Evolutionary conservation across 2,113 vertebrate genomes (phyloP), one percentile per base, ranked within the genome.

Genomic region (Aegotheles bennettii): DNA sequence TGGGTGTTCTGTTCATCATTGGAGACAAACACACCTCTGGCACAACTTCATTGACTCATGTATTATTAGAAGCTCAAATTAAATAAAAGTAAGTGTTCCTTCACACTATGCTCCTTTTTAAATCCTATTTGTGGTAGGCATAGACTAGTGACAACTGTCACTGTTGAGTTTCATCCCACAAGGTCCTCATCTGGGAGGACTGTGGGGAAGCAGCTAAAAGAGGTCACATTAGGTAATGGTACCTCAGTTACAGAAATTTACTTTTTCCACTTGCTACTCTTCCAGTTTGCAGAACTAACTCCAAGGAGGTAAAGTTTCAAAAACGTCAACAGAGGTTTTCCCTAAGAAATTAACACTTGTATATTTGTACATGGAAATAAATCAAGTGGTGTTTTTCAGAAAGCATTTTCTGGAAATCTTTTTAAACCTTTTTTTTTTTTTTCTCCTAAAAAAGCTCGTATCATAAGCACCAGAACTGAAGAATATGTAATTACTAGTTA

Each of bases 1-100:
- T 40, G 36, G 24, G 26, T 68, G 56, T 36, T 51, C 31, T 40
- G 35, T n/a, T 56, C 50, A 57, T 25, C 0, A 0, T 40, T 63
- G 42, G 51, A 79, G 53, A 36, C 61, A 74, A 69, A 67, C 18
- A 35, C 57, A 50, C 10, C 42, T 61, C 80, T 53, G 43, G 14
- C 61, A 67, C 33, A 71, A 36, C 38, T 40, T 24, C 64, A 16
- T 45, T 8, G 28, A 33, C 23, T 84, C 5, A 0, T 2, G 19
- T 0, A 0, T 51, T 26, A 64, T 25, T 0, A 67, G 50, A 65
- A 77, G 29, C 29, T 45, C 51, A 54, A 40, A 31, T 1, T 3
- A 65, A 57, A 63, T 31, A 73, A 59, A 84, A 81, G 10, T 40
- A 80, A 64, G 23, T 13, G 23, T 19, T 83, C 54, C 61, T 70